Evolutionary conservation across 2,888 invertebrate species (phyloP).

Genomic region (Drosophila niveifrons): DNA sequence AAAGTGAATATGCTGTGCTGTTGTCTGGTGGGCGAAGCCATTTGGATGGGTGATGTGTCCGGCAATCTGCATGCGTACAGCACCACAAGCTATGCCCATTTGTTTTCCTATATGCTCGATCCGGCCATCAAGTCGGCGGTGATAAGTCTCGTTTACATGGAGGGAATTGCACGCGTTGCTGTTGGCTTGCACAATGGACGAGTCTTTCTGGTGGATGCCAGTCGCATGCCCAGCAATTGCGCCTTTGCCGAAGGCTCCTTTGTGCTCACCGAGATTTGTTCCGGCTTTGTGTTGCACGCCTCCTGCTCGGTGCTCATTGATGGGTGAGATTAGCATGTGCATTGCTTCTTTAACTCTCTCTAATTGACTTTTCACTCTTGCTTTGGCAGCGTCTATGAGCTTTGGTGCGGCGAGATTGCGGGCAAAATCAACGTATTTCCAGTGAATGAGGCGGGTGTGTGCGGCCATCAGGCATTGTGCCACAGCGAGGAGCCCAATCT

Average conservation of each 20-base stretch:
- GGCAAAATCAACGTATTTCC: conserved; percentile 93
- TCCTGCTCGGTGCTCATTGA: conserved; percentile 87
- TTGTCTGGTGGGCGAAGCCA: conserved; percentile 90
- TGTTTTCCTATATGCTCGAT: conserved; percentile 90
- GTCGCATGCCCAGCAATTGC: conserved; percentile 87
- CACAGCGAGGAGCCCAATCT: conserved; percentile 86
- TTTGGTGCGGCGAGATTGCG: conserved; percentile 95
- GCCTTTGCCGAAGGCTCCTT: conserved; percentile 91
- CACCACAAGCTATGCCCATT: conserved; percentile 87
- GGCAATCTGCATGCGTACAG: conserved; percentile 94
- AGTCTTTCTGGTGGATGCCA: conserved; percentile 90
- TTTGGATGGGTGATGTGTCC: conserved; percentile 96
- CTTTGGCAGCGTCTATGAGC: conserved; percentile 87
- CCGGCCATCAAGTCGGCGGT: conserved; percentile 89
- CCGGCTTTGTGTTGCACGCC: conserved; percentile 89
- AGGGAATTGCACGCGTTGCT: conserved; percentile 90
- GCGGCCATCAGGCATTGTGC: conserved; percentile 90
- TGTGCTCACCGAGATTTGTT: conserved; percentile 91
- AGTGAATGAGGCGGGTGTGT: conserved; percentile 89
- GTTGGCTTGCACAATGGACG: conserved; percentile 93
- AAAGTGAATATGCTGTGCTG: conserved; percentile 84
- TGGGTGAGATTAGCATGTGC: conserved; percentile 69
- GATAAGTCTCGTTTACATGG: conserved; percentile 89
- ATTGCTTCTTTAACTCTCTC: background rate
- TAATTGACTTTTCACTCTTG: background rate